phyloP scores from a whole-genome alignment of 2,113 vertebrate species.

The Hippocampus barbouri region DNA sequence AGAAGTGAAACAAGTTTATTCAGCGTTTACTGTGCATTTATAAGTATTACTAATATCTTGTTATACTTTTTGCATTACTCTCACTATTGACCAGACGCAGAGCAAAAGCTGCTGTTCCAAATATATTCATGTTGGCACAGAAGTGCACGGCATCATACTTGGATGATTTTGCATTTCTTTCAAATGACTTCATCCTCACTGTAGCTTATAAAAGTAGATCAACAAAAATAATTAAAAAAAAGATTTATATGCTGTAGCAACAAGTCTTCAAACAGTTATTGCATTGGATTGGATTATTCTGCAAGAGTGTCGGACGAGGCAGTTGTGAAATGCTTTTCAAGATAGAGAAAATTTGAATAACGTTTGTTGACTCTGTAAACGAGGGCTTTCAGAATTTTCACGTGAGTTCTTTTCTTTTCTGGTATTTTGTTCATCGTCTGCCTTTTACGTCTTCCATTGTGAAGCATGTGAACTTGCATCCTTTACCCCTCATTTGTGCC shows the following conservation, averaged over 20 bases:
- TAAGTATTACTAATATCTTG: too few species aligned
- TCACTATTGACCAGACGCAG: too few species aligned
- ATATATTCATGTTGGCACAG: background rate
- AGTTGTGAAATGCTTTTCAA: background rate
- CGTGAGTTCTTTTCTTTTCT: slow-evolving; percentile 6
- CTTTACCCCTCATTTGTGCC: slow-evolving; percentile 49
- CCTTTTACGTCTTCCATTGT: slow-evolving; percentile 6
- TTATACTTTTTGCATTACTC: too few species aligned
- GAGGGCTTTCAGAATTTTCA: background rate
- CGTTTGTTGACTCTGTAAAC: background rate
- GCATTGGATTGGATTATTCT: background rate
- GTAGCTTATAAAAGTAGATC: background rate
- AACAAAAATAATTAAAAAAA: background rate
- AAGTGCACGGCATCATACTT: too few species aligned
- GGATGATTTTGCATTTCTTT: too few species aligned
- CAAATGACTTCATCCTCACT: too few species aligned
- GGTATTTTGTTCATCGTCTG: slow-evolving; percentile 30
- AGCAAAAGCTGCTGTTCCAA: background rate
- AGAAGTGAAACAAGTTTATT: too few species aligned
- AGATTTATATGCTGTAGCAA: background rate
- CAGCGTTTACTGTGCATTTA: too few species aligned
- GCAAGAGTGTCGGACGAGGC: background rate
- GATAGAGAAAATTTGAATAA: background rate
- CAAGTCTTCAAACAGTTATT: background rate
- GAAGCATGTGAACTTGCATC: slow-evolving; percentile 47